Evolutionary conservation across 2,888 invertebrate species (phyloP).

Genomic region (Harpalus rubripes): DNA sequence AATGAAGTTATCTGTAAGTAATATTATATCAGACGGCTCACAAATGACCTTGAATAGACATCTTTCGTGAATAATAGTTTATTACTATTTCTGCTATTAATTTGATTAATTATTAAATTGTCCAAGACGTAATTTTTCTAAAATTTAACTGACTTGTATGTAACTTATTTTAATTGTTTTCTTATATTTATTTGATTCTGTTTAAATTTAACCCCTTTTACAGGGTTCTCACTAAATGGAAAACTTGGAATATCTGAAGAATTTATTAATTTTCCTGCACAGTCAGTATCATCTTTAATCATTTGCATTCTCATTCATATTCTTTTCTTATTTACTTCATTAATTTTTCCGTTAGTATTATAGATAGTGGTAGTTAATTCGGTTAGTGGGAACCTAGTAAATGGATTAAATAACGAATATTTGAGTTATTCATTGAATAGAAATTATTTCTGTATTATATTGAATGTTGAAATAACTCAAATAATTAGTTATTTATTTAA

Average conservation of each 20-base stretch:
- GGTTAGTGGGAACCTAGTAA: conserved; percentile 55
- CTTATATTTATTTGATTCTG: conserved; percentile 34
- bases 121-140: too few relatives aligned
- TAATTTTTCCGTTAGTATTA: conserved; percentile 62
- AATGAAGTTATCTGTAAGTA: too few relatives aligned
- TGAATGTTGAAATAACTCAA: too few relatives aligned
- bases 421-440: conserved; percentile 69
- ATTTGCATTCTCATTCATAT: conserved; percentile 27
- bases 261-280: conserved; percentile 53
- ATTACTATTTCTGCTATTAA: too few relatives aligned
- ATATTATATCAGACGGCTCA: too few relatives aligned
- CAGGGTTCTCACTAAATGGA: conserved; percentile 60
- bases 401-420: conserved; percentile 55
- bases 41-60: too few relatives aligned
- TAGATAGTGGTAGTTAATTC: conserved; percentile 67
- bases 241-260: conserved; percentile 59
- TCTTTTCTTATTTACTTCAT: conserved; percentile 57
- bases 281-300: conserved; percentile 65
- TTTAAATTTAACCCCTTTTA: conserved; percentile 58
- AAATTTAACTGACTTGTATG: not conserved
- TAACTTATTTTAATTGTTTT: not conserved
- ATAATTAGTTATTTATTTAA: too few relatives aligned
- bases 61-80: too few relatives aligned
- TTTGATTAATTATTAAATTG: too few relatives aligned
- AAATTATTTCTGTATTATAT: not conserved